Percentiles rank a stretch among this genome's conserved stretches.
Evolutionary conservation across 2,113 vertebrate genomes (phyloP).

Genomic region (Gasterosteus aculeatus): DNA sequence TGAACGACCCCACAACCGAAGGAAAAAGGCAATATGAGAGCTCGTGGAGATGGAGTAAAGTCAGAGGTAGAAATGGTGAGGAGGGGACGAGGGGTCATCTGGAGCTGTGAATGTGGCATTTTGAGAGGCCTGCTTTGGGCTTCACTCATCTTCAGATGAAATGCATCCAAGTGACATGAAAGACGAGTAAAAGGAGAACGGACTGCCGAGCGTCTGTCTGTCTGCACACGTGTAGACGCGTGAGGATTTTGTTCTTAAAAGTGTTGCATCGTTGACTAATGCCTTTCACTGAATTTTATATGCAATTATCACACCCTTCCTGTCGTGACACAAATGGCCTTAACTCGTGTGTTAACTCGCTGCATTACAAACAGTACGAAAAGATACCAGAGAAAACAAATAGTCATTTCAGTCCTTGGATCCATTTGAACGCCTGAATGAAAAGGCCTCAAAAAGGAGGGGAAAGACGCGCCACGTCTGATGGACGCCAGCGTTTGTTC

Average conservation of each 20-base stretch:
- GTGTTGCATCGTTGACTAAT: background rate
- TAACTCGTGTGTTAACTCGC: background rate
- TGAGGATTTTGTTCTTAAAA: background rate
- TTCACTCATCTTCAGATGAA: slow-evolving; percentile 38
- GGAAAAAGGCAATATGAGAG: slow-evolving; percentile 13
- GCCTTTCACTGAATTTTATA: background rate
- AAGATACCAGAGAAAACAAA: background rate
- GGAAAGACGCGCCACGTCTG: slow-evolving; percentile 3
- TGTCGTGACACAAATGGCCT: background rate
- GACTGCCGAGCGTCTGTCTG: slow-evolving; percentile 6
- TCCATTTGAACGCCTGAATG: slow-evolving; percentile 25
- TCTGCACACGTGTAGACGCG: background rate
- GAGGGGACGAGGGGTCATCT: slow-evolving; percentile 19
- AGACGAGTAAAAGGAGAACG: slow-evolving; percentile 4
- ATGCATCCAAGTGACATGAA: slow-evolving; percentile 39
- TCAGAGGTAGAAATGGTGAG: slow-evolving; percentile 25
- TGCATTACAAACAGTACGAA: background rate
- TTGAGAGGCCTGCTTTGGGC: slow-evolving; percentile 44
- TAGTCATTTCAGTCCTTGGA: slow-evolving; percentile 3
- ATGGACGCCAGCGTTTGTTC: slow-evolving; percentile 15
- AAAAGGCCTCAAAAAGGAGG: background rate
- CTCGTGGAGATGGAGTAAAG: background rate
- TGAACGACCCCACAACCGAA: background rate
- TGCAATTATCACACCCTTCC: background rate
- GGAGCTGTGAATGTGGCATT: slow-evolving; percentile 54